Percentiles rank a stretch among this genome's conserved stretches.
These are phyloP conservation scores for Albula glossodonta DNA, from an alignment of 2,113 vertebrate genomes.

Conservation along the genomic window DNA sequence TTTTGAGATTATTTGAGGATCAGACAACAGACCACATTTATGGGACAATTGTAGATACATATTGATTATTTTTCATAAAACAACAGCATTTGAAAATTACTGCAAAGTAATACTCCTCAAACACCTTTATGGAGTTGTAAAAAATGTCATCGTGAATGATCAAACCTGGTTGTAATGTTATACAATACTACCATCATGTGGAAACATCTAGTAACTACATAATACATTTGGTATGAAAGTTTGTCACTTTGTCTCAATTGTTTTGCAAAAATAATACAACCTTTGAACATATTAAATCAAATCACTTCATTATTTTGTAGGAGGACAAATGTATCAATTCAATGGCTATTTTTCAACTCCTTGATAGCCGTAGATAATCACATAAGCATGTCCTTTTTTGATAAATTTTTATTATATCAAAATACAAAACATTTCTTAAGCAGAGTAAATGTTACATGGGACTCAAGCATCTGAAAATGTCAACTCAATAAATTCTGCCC, in stretches of 20 bases:
- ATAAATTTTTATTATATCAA: conserved; percentile 58
- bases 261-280: background rate
- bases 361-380: background rate
- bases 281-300: background rate
- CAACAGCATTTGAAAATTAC: too few relatives aligned
- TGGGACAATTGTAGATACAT: too few relatives aligned
- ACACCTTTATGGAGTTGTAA: too few relatives aligned
- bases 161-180: background rate
- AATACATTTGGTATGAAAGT: background rate
- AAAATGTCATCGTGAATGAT: too few relatives aligned
- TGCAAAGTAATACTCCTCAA: too few relatives aligned
- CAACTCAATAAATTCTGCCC: conserved; percentile 37
- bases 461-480: conserved; percentile 48
- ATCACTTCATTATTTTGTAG: background rate
- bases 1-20: too few relatives aligned
- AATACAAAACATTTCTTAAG: conserved; percentile 61
- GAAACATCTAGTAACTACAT: conserved; percentile 10
- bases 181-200: conserved; percentile 25
- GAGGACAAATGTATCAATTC: background rate
- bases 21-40: too few relatives aligned
- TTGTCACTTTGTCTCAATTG: background rate
- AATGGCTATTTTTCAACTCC: background rate
- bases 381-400: conserved; percentile 30
- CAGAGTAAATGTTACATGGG: conserved; percentile 52
- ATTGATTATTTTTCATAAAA: too few relatives aligned